Conservation (phyloP, 2,888 invertebrate species). For the Eupsilia transversa region DNA sequence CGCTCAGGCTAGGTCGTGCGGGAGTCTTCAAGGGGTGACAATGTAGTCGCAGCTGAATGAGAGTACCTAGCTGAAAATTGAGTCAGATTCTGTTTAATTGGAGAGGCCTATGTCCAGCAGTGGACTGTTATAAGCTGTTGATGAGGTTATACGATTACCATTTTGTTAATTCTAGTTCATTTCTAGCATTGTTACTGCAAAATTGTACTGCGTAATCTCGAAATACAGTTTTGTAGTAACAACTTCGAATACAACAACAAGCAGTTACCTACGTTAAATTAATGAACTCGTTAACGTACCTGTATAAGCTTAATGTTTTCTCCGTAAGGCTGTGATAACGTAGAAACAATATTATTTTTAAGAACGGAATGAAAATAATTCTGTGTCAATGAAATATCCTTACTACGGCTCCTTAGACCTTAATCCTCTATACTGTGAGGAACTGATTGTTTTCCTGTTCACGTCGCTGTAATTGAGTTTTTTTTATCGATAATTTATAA, state of each 20-base stretch:
- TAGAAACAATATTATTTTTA: background rate
- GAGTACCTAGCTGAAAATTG: background rate
- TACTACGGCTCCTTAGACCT: background rate
- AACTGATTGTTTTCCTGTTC: conserved; percentile 27
- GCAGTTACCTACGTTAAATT: too few species aligned
- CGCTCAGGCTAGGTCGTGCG: background rate
- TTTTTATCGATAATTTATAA: background rate
- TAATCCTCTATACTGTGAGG: background rate
- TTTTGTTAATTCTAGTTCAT: too few species aligned
- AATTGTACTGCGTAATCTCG: background rate
- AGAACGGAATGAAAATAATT: background rate
- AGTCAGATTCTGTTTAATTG: too few species aligned
- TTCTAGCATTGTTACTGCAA: too few species aligned
- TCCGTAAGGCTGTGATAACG: background rate
- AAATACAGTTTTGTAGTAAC: too few species aligned
- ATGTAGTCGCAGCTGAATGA: background rate
- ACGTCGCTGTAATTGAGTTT: background rate
- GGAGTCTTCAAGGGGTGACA: background rate
- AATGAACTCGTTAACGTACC: too few species aligned
- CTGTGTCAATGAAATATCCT: background rate
- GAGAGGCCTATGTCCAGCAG: too few species aligned
- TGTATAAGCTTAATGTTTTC: too few species aligned
- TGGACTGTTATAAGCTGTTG: too few species aligned
- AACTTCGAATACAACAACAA: background rate
- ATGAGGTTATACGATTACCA: too few species aligned